Conservation (phyloP, 2,888 invertebrate species). For the Augochlorella aurata region DNA sequence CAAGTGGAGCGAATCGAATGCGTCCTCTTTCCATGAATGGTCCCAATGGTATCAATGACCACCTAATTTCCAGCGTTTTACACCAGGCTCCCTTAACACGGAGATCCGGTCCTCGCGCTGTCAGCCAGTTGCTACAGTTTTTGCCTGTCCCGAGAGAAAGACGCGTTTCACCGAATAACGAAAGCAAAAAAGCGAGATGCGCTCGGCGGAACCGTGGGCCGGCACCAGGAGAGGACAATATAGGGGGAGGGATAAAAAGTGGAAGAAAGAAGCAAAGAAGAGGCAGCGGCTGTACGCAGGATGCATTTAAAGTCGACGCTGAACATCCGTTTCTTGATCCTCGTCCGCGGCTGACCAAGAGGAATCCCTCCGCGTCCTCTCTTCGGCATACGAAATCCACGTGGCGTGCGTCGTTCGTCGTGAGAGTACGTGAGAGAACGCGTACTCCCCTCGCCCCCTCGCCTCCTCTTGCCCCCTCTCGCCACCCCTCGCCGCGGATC, state of each 20-base stretch:
- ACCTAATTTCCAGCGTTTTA: too few species aligned
- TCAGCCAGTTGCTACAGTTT: slow-evolving; percentile 5
- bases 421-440: slow-evolving; percentile 57
- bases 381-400: slow-evolving; percentile 74
- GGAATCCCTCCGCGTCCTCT: slow-evolving; percentile 54
- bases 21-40: too few species aligned
- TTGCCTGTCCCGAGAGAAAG: slow-evolving; percentile 20
- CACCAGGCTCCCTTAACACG: not conserved
- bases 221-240: slow-evolving; percentile 1
- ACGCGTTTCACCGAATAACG: slow-evolving; percentile 26
- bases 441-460: slow-evolving; percentile 27
- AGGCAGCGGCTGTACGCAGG: slow-evolving; percentile 61
- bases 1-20: too few species aligned
- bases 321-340: slow-evolving; percentile 68
- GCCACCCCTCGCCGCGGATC: not conserved
- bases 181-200: slow-evolving; percentile 26
- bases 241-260: not conserved
- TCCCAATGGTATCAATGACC: too few species aligned
- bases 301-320: slow-evolving; percentile 70
- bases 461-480: slow-evolving; percentile 4
- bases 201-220: slow-evolving; percentile 9
- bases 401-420: slow-evolving; percentile 51
- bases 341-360: slow-evolving; percentile 18
- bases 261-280: slow-evolving; percentile 27
- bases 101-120: not conserved